Evolutionary conservation across 2,888 invertebrate genomes (phyloP).

Genomic region (Morpho deidamia): DNA sequence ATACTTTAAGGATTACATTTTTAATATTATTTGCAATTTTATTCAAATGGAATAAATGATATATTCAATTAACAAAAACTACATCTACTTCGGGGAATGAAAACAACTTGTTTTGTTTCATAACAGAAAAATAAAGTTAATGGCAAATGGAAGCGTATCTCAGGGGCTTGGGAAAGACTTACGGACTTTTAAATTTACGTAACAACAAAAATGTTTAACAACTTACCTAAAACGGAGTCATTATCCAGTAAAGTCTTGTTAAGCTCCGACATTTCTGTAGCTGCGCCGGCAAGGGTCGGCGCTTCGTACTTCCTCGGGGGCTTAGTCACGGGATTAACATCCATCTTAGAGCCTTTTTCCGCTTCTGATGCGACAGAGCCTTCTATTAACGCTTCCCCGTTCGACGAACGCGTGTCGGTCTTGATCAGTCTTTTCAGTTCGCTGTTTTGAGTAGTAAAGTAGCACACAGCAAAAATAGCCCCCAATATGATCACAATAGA

Average conservation of each 20-base stretch:
- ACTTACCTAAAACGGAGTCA: conserved; percentile 85
- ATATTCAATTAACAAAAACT: too few relatives aligned
- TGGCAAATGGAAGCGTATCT: not conserved
- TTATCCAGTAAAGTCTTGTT: conserved; percentile 87
- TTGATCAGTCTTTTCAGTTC: conserved; percentile 80
- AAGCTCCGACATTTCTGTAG: conserved; percentile 88
- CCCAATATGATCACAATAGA: conserved; percentile 70
- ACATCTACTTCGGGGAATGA: too few relatives aligned
- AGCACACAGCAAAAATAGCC: conserved; percentile 68
- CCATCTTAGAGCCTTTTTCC: conserved; percentile 88
- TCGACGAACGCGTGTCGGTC: conserved; percentile 78
- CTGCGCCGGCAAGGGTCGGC: conserved; percentile 80
- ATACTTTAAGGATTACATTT: too few relatives aligned
- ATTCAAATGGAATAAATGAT: too few relatives aligned
- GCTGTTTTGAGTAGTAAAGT: conserved; percentile 71
- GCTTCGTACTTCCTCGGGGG: conserved; percentile 86
- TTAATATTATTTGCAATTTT: too few relatives aligned
- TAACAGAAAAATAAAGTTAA: not conserved
- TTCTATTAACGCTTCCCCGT: conserved; percentile 83
- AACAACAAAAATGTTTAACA: not conserved
- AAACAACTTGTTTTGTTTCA: too few relatives aligned
- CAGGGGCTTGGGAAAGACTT: not conserved
- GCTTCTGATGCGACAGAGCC: conserved; percentile 86
- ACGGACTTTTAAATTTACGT: conserved; percentile 1
- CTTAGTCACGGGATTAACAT: conserved; percentile 90